phyloP scores from a whole-genome alignment of 2,888 invertebrate genomes.

The Scotopteryx bipunctaria region DNA sequence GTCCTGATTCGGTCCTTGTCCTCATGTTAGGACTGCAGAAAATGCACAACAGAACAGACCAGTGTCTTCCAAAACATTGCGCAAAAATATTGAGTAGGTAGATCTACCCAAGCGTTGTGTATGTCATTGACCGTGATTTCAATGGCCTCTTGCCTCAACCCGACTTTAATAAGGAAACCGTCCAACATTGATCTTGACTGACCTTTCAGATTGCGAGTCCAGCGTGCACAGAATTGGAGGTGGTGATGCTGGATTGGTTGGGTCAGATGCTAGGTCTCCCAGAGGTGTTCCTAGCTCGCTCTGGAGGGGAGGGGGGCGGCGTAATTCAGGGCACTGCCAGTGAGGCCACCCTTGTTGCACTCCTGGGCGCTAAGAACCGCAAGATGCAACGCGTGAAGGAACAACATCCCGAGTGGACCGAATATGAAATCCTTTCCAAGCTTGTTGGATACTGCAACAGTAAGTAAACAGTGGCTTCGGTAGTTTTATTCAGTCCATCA shows the following conservation, averaged over 20 bases:
- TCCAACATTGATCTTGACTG: constrained; percentile 1
- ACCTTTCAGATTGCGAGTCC: constrained; percentile 93
- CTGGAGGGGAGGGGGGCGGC: constrained; percentile 93
- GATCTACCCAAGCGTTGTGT: not conserved
- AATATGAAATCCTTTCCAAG: constrained; percentile 88
- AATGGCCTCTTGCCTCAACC: not conserved
- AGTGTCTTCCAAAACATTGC: too few relatives aligned
- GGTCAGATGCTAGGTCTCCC: constrained; percentile 96
- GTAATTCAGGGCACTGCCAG: constrained; percentile 97
- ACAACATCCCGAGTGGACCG: constrained; percentile 89
- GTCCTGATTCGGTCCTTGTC: too few relatives aligned
- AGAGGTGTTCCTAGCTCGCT: constrained; percentile 90
- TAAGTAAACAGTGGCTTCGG: constrained; percentile 66
- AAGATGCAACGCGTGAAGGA: constrained; percentile 87
- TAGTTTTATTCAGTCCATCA: too few relatives aligned
- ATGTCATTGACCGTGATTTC: not conserved
- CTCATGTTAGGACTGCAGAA: too few relatives aligned
- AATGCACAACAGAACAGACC: too few relatives aligned
- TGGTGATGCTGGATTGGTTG: constrained; percentile 97
- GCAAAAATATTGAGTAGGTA: too few relatives aligned
- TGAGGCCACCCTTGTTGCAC: constrained; percentile 95
- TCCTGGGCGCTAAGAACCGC: constrained; percentile 94
- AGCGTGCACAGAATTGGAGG: constrained; percentile 97
- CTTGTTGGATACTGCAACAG: constrained; percentile 94
- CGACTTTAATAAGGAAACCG: not conserved